Base-by-base conservation (phyloP, 2,888 invertebrate species). In the Epinotia nisella region DNA sequence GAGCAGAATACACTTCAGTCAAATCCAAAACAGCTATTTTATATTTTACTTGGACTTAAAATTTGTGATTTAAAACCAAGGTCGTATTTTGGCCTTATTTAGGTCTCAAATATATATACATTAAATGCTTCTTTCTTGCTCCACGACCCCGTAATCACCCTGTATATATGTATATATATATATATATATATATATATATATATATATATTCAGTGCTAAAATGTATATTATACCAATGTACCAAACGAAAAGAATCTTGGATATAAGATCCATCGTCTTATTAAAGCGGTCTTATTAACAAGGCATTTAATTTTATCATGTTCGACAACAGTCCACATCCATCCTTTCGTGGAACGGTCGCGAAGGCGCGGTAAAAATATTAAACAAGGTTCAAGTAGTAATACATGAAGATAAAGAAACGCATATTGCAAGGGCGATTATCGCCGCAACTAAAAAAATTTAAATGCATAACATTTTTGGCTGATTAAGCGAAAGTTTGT, bases 311-410 rank as follows among this genome's bases (percentile, higher is more conserved):
- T 35, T 35, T 35, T 9, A 35, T 35, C 35, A 21, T 21, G 55
- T 19, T 19, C 21, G 21, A 55, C 55, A 15, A 13, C 58, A 9
- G 29, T 15, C 29, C 29, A n/a, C 29, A 13, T 70, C 69, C 29
- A 13, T 70, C 69, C 69, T 60, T 53, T 41, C 71, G 49, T 62
- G 61, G 71, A 71, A 58, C 15, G 7, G 4, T 9, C 9, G 3
- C 2, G 58, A 19, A 19, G 17, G 58, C 29, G 58, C 29, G 58
- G 9, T 58, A 15, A n/a, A 29, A 29, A 58, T 29, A 24, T 58
- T 58, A 24, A 58, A 29, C 29, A 4, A 45, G 15, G 45, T 45
- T 45, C 10, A 56, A 21, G 24, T 24, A 15, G 21, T 13, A 1
- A 15, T 7, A 35, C 56, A 24, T 24, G 5, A 24, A 56, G 55